These are phyloP conservation scores for Drosophila pseudotalamancana DNA, from an alignment of 2,888 invertebrate species.

Conservation along the genomic window DNA sequence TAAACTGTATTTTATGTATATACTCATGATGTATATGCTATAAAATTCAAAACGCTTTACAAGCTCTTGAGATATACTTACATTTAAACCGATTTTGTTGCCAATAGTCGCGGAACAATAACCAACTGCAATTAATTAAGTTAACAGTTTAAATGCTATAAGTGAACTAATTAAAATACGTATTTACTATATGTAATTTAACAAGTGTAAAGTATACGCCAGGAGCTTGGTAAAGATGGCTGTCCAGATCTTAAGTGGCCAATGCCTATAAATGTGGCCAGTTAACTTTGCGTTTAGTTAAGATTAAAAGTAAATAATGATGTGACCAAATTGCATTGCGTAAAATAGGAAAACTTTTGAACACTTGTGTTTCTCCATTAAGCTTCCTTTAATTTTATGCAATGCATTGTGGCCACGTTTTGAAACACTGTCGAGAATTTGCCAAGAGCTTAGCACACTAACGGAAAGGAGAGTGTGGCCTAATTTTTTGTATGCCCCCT, in stretches of 20 bases:
- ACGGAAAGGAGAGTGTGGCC: conserved; percentile 41
- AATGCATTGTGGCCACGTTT: conserved; percentile 44
- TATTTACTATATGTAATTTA: conserved; percentile 42
- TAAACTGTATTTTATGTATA: conserved; percentile 44
- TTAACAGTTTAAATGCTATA: conserved; percentile 53
- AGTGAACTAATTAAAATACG: conserved; percentile 62
- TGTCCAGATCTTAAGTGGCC: conserved; percentile 34
- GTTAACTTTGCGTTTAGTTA: conserved; percentile 53
- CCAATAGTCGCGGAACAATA: conserved; percentile 70
- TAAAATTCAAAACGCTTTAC: conserved; percentile 48
- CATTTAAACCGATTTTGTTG: conserved; percentile 67
- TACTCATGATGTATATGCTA: conserved; percentile 24
- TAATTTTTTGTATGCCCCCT: conserved; percentile 57
- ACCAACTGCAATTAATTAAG: conserved; percentile 65
- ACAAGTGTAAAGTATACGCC: conserved; percentile 53
- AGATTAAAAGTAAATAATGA: conserved; percentile 20
- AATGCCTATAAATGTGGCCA: conserved; percentile 22
- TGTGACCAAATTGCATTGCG: conserved; percentile 48
- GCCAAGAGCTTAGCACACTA: conserved; percentile 59
- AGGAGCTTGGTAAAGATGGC: conserved; percentile 43
- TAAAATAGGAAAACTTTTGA: conserved; percentile 12
- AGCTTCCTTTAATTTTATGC: conserved; percentile 27
- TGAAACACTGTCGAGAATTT: conserved; percentile 49
- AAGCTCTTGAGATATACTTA: conserved; percentile 54
- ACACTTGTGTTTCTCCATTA: background rate